Base-by-base conservation (phyloP, 2,797 vertebrate species). In the Petrocephalus sullivani region DNA sequence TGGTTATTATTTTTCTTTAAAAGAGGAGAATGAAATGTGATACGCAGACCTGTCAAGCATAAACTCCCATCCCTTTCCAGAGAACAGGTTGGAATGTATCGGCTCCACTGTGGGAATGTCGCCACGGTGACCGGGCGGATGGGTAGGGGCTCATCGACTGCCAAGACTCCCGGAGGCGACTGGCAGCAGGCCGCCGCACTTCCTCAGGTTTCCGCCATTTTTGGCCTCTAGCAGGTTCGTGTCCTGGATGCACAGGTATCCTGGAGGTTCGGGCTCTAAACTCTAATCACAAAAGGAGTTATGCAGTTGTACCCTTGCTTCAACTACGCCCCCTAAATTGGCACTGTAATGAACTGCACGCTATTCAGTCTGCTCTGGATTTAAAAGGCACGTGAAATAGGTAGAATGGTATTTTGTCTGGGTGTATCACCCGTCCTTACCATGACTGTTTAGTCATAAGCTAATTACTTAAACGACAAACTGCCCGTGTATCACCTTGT, bases 101-200 rank as follows among this genome's bases (percentile, higher is more conserved):
- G 58, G 41, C 53, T 16, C 56, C 16, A 53, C 85, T 85, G 87
- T 91, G 89, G 89, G 89, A 90, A 90, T 86, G 84, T 60, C 21
- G 7, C 10, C 23, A 41, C 49, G 58, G 60, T 56, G 33, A 64
- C 81, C 28, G 60, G 57, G 37, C 60, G n/a, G 89, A 86, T 89
- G 58, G 54, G 57, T 12, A 49, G 28, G n/a, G 51, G 87, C 85
- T 58, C 88, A 51, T 89, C 81, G 58, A 41, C 57, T 33, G 19
- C 19, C 5, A 33, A 61, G 46, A 16, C 82, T 41, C 10, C 64
- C 37, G 4, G 46, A 58, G 78, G 81, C 81, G 83, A 4, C 14
- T 33, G 58, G 21, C 28, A 33, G 23, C 7, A 2, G 19, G 57
- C 58, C 7, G 2, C 51, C 21, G 21, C 6, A 10, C 3, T 61